A percentile compares a stretch with the other conserved stretches of the same genome.
Conservation (phyloP, 2,113 vertebrate genomes). For the Mola mola region DNA sequence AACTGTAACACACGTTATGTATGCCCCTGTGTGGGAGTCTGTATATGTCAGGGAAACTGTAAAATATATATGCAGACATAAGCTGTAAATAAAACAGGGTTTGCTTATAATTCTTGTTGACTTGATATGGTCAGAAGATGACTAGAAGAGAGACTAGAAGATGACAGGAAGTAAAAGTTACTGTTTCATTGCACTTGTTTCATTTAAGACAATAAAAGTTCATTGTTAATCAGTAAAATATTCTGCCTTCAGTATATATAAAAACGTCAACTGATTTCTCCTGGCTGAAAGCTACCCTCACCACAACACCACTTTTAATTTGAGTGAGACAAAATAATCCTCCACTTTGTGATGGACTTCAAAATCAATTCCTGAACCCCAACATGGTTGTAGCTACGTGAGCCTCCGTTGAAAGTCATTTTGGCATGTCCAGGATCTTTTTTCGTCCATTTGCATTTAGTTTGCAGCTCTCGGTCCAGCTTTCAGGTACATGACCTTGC, state of each 20-base stretch:
- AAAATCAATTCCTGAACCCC: conserved; percentile 29
- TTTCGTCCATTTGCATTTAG: neutral
- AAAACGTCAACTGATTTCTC: neutral
- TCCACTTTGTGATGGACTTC: conserved; percentile 19
- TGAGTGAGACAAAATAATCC: conserved; percentile 35
- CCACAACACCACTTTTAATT: conserved; percentile 27
- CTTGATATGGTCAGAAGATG: too few relatives aligned
- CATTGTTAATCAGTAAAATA: too few relatives aligned
- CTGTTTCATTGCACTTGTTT: too few relatives aligned
- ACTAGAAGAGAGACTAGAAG: too few relatives aligned
- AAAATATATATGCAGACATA: too few relatives aligned
- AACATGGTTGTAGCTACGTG: conserved; percentile 12
- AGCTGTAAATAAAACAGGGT: too few relatives aligned
- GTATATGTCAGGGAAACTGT: too few relatives aligned
- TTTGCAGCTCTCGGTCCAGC: conserved; percentile 16
- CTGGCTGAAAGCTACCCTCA: conserved; percentile 34
- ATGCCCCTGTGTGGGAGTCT: too few relatives aligned
- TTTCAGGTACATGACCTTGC: conserved; percentile 25
- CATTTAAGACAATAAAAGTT: too few relatives aligned
- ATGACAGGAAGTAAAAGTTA: too few relatives aligned
- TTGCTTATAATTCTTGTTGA: too few relatives aligned
- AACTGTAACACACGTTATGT: too few relatives aligned
- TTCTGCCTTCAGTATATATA: conserved; percentile 20
- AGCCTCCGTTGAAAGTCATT: conserved; percentile 46
- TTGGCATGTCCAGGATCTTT: conserved; percentile 46